Evolutionary conservation across 2,888 invertebrate genomes (phyloP).

Genomic region (Euplexia lucipara): DNA sequence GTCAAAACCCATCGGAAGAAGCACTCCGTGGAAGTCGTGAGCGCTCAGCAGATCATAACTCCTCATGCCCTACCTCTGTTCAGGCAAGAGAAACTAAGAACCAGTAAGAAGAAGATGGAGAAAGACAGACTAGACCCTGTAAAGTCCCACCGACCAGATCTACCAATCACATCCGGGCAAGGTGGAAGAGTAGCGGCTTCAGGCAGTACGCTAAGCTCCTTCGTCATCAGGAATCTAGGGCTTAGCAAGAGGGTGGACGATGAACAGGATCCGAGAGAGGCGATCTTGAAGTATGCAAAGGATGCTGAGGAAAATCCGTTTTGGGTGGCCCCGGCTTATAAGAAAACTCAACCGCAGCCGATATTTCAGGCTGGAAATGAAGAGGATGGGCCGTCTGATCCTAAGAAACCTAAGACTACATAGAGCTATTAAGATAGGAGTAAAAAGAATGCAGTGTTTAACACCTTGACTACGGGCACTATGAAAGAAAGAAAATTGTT

Average conservation of each 20-base stretch:
- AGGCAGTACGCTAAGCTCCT: constrained; percentile 98
- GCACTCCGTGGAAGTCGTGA: constrained; percentile 96
- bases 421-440: too few relatives aligned
- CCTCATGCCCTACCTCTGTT: constrained; percentile 99
- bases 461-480: too few relatives aligned
- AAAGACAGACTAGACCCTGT: constrained; percentile 97
- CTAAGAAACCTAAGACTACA: constrained; percentile 88
- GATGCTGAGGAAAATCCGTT: constrained; percentile 99
- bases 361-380: constrained; percentile 93
- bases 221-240: constrained; percentile 98
- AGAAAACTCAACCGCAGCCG: constrained; percentile 96
- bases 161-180: constrained; percentile 97
- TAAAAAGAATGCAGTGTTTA: too few relatives aligned
- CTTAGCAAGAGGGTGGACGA: constrained; percentile 97
- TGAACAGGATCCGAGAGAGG: constrained; percentile 98
- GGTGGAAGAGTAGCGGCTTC: constrained; percentile 98
- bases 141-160: constrained; percentile 95
- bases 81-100: constrained; percentile 97
- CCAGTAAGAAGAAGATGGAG: constrained; percentile 97
- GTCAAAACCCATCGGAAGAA: constrained; percentile 95
- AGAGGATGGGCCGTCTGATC: constrained; percentile 88
- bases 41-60: constrained; percentile 98
- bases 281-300: constrained; percentile 98
- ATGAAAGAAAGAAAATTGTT: too few relatives aligned
- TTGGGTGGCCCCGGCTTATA: constrained; percentile 98